Conservation (phyloP, 2,113 vertebrate genomes). For the Thinocorus orbignyianus region DNA sequence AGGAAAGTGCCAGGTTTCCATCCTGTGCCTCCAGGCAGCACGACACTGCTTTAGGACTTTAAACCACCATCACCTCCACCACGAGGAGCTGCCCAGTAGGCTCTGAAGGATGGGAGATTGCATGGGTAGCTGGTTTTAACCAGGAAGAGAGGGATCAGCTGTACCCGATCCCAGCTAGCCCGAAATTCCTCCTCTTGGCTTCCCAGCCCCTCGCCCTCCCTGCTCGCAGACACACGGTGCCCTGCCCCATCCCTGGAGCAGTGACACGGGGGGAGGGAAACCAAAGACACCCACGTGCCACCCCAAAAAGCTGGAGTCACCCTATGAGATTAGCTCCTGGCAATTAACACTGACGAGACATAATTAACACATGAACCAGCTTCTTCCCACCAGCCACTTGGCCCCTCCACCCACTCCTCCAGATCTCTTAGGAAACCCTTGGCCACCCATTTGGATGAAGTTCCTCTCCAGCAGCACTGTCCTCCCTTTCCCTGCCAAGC, state of each 20-base stretch:
- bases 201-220: background rate
- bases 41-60: background rate
- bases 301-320: background rate
- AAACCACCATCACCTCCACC: background rate
- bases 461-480: background rate
- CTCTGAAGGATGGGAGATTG: fast-evolving
- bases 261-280: background rate
- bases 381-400: background rate
- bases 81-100: fast-evolving
- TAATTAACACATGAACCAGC: slow-evolving; percentile 46
- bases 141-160: background rate
- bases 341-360: slow-evolving; percentile 30
- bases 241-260: background rate
- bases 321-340: background rate
- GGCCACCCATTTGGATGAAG: background rate
- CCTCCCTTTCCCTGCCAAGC: fast-evolving
- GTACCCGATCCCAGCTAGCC: background rate
- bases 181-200: background rate
- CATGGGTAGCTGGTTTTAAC: fast-evolving
- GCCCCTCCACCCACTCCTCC: background rate
- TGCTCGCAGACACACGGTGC: background rate
- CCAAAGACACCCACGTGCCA: background rate
- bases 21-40: background rate
- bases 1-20: background rate
- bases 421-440: background rate